These are phyloP conservation scores for Crematogaster levior DNA, from an alignment of 2,888 invertebrate genomes.

Conservation along the genomic window DNA sequence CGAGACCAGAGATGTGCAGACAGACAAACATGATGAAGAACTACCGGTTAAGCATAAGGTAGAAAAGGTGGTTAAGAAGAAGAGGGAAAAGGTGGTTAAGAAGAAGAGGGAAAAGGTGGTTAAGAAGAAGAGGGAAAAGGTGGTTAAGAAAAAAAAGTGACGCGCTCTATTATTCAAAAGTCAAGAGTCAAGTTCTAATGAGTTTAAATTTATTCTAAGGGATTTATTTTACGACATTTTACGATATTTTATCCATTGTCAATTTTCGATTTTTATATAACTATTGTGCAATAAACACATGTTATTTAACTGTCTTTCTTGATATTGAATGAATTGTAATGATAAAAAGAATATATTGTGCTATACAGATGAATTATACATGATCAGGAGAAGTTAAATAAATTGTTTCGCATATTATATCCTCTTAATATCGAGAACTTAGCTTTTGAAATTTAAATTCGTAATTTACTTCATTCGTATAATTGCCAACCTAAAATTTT, in stretches of 20 bases:
- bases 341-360: not conserved
- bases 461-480: not conserved
- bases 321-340: not conserved
- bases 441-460: not conserved
- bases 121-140: conserved; percentile 57
- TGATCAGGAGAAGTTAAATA: not conserved
- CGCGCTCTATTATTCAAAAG: not conserved
- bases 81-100: conserved; percentile 61
- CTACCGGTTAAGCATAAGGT: not conserved
- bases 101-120: conserved; percentile 59
- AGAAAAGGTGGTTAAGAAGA: conserved; percentile 55
- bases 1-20: conserved; percentile 90
- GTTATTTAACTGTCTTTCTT: not conserved
- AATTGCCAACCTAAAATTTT: conserved; percentile 35
- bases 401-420: not conserved
- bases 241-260: not conserved
- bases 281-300: not conserved
- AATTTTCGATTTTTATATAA: not conserved
- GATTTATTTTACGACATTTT: not conserved
- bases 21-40: conserved; percentile 83
- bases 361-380: not conserved
- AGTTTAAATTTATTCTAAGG: not conserved
- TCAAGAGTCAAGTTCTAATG: not conserved
- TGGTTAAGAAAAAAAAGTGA: conserved; percentile 56
- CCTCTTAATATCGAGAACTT: conserved; percentile 6